A percentile compares a stretch with the other conserved stretches of the same genome.
phyloP scores from a whole-genome alignment of 2,797 vertebrate species.

The Sylvia borin region DNA sequence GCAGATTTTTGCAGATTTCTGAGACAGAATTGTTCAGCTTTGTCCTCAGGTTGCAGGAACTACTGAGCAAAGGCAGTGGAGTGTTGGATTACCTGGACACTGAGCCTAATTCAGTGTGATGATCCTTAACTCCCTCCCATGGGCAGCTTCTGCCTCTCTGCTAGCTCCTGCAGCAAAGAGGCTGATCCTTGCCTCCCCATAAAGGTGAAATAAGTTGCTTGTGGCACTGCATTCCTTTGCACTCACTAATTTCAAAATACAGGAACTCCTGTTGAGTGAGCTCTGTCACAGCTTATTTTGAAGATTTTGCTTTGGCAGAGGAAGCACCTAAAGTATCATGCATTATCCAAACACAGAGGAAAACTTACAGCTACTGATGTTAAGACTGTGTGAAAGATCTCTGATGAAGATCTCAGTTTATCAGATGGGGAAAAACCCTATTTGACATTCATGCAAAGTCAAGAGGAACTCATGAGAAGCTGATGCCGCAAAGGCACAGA shows the following conservation, averaged over 20 bases:
- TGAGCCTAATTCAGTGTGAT: neutral
- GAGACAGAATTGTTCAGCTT: neutral
- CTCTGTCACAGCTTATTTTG: neutral
- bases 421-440: fast-evolving
- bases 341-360: neutral
- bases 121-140: neutral
- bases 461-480: neutral
- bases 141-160: neutral
- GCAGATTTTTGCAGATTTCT: neutral
- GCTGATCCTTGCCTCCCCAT: neutral
- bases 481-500: neutral
- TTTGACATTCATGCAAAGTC: neutral
- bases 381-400: neutral
- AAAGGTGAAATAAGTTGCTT: neutral
- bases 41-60: neutral
- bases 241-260: neutral
- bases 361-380: neutral
- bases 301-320: neutral
- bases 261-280: neutral
- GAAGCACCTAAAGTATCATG: neutral
- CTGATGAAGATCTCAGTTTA: neutral
- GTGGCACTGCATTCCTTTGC: neutral
- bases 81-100: neutral
- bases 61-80: neutral
- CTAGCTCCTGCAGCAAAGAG: neutral